Percentiles rank a stretch among this genome's conserved stretches.
Conservation (phyloP, 2,888 invertebrate species). For the Trisateles emortualis region DNA sequence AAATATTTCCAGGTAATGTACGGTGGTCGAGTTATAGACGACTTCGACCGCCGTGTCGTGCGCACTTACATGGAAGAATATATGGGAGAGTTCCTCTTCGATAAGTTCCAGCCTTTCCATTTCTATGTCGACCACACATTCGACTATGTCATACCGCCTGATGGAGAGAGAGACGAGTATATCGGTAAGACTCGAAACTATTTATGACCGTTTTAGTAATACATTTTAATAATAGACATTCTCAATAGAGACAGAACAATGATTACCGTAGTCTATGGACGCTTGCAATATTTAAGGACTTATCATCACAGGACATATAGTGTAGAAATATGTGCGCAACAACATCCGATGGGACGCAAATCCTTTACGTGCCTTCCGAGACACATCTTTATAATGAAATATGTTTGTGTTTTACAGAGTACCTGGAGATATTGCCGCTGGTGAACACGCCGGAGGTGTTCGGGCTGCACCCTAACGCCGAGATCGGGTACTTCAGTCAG, state of each 20-base stretch:
- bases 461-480: conserved; percentile 97
- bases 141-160: conserved; percentile 92
- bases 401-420: conserved; percentile 77
- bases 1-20: conserved; percentile 92
- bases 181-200: conserved; percentile 88
- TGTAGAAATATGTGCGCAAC: no score
- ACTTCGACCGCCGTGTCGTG: conserved; percentile 95
- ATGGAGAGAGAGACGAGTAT: conserved; percentile 89
- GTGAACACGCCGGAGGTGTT: conserved; percentile 96
- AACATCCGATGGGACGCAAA: no score
- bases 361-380: no score
- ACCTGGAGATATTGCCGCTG: conserved; percentile 93
- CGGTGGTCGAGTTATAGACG: conserved; percentile 97
- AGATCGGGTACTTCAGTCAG: conserved; percentile 97
- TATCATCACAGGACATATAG: no score
- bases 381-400: no score
- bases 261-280: no score
- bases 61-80: conserved; percentile 97
- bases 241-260: no score
- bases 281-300: no score
- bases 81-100: conserved; percentile 97
- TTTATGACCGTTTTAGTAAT: no score
- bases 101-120: conserved; percentile 96
- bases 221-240: no score
- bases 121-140: conserved; percentile 92